Evolutionary conservation across 2,113 vertebrate genomes (phyloP).

Genomic region (Chelonoidis abingdonii): DNA sequence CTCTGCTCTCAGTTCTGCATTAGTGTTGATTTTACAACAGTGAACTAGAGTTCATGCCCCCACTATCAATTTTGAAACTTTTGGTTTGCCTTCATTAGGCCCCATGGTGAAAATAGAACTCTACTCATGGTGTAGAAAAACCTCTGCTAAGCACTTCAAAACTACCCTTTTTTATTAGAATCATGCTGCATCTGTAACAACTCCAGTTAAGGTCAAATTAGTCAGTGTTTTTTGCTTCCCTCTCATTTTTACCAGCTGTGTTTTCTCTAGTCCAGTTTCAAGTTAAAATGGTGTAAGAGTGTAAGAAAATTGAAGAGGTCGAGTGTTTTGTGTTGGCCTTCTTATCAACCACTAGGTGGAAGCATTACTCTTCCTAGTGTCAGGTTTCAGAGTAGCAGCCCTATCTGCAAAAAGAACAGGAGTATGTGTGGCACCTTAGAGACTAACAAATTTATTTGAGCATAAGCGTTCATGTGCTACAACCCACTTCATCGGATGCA

Average conservation of each 20-base stretch:
- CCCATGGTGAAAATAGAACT: constrained; percentile 59
- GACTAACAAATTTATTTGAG: no score
- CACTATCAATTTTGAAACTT: constrained; percentile 11
- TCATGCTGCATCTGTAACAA: constrained; percentile 51
- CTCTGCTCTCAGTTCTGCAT: constrained; percentile 42
- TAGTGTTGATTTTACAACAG: constrained; percentile 46
- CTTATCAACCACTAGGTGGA: constrained; percentile 64
- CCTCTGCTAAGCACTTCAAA: constrained; percentile 62
- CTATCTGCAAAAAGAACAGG: no score
- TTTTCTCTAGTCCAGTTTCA: constrained; percentile 68
- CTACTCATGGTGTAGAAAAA: constrained; percentile 33
- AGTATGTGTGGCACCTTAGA: no score
- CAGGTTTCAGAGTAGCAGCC: no score
- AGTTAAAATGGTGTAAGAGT: constrained; percentile 59
- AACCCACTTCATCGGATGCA: no score
- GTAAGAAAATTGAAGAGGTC: constrained; percentile 32
- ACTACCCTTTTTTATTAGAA: constrained; percentile 62
- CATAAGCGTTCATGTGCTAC: no score
- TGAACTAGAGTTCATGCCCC: constrained; percentile 21
- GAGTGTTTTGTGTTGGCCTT: neutral
- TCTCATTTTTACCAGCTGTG: constrained; percentile 67
- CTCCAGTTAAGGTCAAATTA: constrained; percentile 12
- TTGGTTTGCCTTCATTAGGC: constrained; percentile 28
- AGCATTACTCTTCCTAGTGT: constrained; percentile 59
- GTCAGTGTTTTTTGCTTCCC: constrained; percentile 25